Conservation (phyloP, 30 jellyfish, hydroid and myxozoan species). For the Rhopilema esculentum region DNA sequence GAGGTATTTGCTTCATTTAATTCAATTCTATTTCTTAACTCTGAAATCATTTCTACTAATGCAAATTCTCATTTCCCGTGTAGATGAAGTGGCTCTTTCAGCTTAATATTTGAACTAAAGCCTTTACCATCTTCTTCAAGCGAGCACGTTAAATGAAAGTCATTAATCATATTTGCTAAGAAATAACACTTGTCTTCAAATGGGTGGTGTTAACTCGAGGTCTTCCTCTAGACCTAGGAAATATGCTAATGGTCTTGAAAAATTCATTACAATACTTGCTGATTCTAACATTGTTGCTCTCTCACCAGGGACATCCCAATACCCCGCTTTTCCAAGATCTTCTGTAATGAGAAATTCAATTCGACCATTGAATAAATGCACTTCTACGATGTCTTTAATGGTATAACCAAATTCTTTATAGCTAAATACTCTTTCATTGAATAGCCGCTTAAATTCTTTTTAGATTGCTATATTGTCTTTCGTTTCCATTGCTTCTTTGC, state of each 20-base stretch:
- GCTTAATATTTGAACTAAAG: background rate
- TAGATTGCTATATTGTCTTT: background rate
- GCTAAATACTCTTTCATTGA: background rate
- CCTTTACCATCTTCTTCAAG: background rate
- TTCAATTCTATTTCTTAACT: background rate
- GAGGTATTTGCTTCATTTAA: background rate
- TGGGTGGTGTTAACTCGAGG: background rate
- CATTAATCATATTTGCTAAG: background rate
- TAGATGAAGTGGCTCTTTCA: background rate
- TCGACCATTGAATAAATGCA: background rate
- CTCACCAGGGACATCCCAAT: background rate
- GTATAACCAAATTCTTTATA: background rate
- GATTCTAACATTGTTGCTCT: background rate
- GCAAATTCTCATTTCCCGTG: slow-evolving; percentile 2
- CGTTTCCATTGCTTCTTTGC: background rate
- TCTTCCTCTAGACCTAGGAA: background rate
- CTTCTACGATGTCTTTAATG: background rate
- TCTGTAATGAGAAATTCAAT: background rate
- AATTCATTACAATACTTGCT: background rate
- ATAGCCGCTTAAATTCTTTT: background rate
- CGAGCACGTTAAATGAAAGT: background rate
- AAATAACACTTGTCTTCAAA: background rate
- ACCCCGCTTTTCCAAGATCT: background rate
- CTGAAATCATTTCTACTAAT: slow-evolving; percentile 1
- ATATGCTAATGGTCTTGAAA: background rate